Base-by-base conservation (phyloP, 1,140 invertebrate species). In the Drosophila asahinai region DNA sequence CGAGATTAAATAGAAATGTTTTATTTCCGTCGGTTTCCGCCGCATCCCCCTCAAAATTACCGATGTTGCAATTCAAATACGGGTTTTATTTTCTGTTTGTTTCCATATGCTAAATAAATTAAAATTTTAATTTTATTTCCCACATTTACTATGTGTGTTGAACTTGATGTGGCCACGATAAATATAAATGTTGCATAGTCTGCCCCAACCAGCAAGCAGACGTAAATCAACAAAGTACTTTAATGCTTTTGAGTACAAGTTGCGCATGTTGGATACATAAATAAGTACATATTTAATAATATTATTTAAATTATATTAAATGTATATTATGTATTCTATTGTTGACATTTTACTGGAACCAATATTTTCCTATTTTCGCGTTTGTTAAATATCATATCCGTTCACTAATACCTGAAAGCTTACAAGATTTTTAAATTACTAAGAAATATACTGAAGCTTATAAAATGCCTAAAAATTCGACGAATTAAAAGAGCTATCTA, bases 41-140 rank as follows among this genome's bases (percentile, higher is more conserved):
- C 27, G 48, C 27, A 14, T 33, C 30, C 36, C n/a, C 25, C 8
- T 22, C 12, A 19, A 48, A 54, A 65, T 76, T 45, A 54, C 55
- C 59, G 64, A 59, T 59, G 42, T 65, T 77, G 38, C 65, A 70
- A 65, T 70, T 54, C 75, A 86, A 83, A 89, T 89, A 52, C 75
- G 86, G 81, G 74, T 73, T 80, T 60, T 71, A 63, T 79, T 76
- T 70, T 65, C 62, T 68, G 19, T 73, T 54, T 79, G 68, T 67
- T 66, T 49, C 78, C 78, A 89, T 81, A 80, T 89, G 86, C 71
- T 81, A 89, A 90, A 90, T 89, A 77, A 80, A 90, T 86, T 79
- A 81, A 74, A 90, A 81, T 81, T 84, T 66, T 55, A 58, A 73
- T 87, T 80, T 80, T 66, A 71, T 74, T 63, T 40, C 43, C 58